Percentiles rank a stretch among this genome's conserved stretches.
These are phyloP conservation scores for Neoscelio sp. DNA, from an alignment of 2,888 invertebrate genomes.

Conservation along the genomic window DNA sequence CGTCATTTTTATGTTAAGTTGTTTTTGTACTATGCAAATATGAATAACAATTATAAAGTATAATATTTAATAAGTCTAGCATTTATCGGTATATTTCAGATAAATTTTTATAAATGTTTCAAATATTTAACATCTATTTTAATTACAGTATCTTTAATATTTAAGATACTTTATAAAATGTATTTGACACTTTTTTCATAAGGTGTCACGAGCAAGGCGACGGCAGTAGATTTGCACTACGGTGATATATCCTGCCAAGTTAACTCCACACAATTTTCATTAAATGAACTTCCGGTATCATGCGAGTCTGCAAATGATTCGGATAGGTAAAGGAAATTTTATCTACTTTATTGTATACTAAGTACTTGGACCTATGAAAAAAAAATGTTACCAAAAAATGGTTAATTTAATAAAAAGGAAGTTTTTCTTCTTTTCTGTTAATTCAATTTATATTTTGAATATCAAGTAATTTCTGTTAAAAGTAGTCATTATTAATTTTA, in stretches of 20 bases:
- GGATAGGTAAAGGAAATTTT: conserved; percentile 83
- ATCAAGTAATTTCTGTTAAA: no score
- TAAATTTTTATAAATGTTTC: conserved; percentile 1
- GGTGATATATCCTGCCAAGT: conserved; percentile 94
- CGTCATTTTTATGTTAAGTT: conserved; percentile 23
- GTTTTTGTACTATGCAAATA: conserved; percentile 1
- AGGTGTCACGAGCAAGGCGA: conserved; percentile 93
- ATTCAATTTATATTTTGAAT: no score
- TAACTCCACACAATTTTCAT: conserved; percentile 86
- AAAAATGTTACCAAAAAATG: no score
- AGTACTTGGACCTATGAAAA: background rate
- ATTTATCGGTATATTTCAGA: conserved; percentile 2
- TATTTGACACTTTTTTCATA: conserved; percentile 38
- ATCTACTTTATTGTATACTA: no score
- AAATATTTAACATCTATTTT: conserved; percentile 6
- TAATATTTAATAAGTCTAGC: no score
- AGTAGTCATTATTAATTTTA: no score
- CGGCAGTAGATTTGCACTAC: conserved; percentile 93
- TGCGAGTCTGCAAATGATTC: conserved; percentile 85
- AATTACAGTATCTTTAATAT: no score
- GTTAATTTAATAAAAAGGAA: no score
- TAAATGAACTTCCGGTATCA: conserved; percentile 84
- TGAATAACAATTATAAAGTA: conserved; percentile 3
- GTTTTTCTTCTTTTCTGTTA: no score
- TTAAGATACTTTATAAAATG: conserved; percentile 6